Conservation (phyloP, 2,797 vertebrate genomes). For the Gymnoscopelus microlampas region DNA sequence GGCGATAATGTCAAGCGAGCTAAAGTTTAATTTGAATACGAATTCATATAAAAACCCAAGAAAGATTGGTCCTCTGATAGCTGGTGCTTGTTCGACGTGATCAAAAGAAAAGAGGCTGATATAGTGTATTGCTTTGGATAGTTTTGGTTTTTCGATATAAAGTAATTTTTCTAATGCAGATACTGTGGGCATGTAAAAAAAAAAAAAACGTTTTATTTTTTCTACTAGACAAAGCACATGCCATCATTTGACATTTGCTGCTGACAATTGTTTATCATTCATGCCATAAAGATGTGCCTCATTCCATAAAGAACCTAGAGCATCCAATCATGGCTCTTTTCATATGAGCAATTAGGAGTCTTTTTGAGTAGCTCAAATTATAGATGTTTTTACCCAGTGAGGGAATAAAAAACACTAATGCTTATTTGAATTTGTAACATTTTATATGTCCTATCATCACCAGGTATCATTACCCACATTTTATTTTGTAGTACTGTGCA, state of each 20-base stretch:
- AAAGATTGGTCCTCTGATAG: slow-evolving; percentile 19
- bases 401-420: slow-evolving; percentile 30
- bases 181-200: slow-evolving; percentile 33
- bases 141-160: slow-evolving; percentile 23
- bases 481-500: slow-evolving; percentile 48
- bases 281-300: slow-evolving; percentile 64
- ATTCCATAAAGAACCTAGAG: slow-evolving; percentile 70
- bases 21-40: slow-evolving; percentile 31
- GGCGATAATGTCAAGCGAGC: slow-evolving; percentile 54
- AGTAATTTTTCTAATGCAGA: slow-evolving; percentile 12
- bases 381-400: slow-evolving; percentile 59
- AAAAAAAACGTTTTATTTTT: slow-evolving; percentile 56
- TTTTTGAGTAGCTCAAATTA: slow-evolving; percentile 67
- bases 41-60: slow-evolving; percentile 22
- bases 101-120: slow-evolving; percentile 23
- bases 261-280: slow-evolving; percentile 67
- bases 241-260: slow-evolving; percentile 63
- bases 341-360: slow-evolving; percentile 73
- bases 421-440: slow-evolving; percentile 61
- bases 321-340: slow-evolving; percentile 72
- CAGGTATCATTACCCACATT: slow-evolving; percentile 51
- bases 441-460: slow-evolving; percentile 53
- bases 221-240: slow-evolving; percentile 45
- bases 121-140: slow-evolving; percentile 14
- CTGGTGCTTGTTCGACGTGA: slow-evolving; percentile 17